Evolutionary conservation across 1,140 invertebrate genomes (phyloP).

Genomic region (Bathynomus jamesi): DNA sequence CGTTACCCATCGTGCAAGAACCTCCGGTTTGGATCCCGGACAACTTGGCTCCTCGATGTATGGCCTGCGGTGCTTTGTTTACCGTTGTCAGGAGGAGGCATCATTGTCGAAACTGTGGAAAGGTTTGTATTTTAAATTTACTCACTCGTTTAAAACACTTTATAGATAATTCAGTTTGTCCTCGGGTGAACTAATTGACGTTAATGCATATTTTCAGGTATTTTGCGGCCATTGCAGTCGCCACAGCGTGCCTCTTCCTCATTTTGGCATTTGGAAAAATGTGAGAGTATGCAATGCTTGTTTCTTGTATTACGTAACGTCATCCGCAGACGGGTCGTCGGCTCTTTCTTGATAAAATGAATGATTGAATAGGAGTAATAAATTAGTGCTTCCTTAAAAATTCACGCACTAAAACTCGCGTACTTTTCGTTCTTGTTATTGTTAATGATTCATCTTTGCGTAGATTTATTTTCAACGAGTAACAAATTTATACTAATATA

Average conservation of each 20-base stretch:
- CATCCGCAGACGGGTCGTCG: slow-evolving; percentile 12
- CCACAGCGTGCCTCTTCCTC: slow-evolving; percentile 83
- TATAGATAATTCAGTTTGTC: too few species aligned
- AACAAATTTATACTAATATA: too few species aligned
- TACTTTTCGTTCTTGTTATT: too few species aligned
- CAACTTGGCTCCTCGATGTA: slow-evolving; percentile 80
- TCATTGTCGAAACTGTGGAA: slow-evolving; percentile 87
- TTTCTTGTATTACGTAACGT: slow-evolving; percentile 38
- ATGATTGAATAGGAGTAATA: not conserved
- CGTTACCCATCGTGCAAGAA: slow-evolving; percentile 40
- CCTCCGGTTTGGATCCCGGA: slow-evolving; percentile 89
- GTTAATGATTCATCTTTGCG: too few species aligned
- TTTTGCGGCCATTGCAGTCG: slow-evolving; percentile 90
- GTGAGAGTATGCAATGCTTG: slow-evolving; percentile 92
- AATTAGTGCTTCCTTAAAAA: not conserved
- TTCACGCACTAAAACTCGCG: too few species aligned
- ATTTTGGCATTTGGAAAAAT: slow-evolving; percentile 82
- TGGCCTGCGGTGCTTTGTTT: slow-evolving; percentile 83
- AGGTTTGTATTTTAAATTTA: slow-evolving; percentile 43
- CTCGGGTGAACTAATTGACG: too few species aligned
- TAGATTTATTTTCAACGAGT: too few species aligned
- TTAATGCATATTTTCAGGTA: too few species aligned
- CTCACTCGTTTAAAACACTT: too few species aligned
- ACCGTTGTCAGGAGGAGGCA: slow-evolving; percentile 89
- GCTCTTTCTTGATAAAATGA: not conserved